These are phyloP conservation scores for Tinamus guttatus DNA, from an alignment of 2,113 vertebrate species.

Conservation along the genomic window DNA sequence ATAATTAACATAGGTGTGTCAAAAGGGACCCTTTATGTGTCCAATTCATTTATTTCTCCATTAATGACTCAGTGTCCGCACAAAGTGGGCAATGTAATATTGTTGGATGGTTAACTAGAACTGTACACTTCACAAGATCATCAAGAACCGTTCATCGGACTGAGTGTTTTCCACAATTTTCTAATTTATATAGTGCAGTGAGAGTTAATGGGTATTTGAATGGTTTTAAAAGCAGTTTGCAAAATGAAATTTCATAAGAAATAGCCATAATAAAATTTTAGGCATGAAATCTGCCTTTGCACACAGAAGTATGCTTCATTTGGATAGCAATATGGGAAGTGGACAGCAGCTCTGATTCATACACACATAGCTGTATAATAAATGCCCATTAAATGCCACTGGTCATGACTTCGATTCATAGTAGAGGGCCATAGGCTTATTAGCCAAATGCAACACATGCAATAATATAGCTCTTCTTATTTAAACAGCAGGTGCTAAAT, in stretches of 20 bases:
- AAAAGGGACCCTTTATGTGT: neutral
- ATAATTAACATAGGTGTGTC: neutral
- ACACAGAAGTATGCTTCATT: neutral
- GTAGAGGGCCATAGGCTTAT: neutral
- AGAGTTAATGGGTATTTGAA: neutral
- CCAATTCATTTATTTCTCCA: neutral
- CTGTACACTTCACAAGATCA: neutral
- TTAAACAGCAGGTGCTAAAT: neutral
- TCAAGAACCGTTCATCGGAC: neutral
- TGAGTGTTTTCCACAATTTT: neutral
- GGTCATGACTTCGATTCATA: neutral
- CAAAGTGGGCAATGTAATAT: neutral
- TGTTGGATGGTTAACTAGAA: neutral
- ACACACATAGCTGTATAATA: neutral
- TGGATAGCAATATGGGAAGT: neutral
- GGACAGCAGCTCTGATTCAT: neutral
- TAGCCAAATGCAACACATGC: neutral
- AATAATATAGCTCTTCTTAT: neutral
- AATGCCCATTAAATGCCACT: neutral
- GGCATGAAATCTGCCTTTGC: neutral
- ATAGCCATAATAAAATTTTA: neutral
- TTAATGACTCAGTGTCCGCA: neutral
- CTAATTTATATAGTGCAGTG: neutral
- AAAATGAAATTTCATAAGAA: constrained; percentile 17
- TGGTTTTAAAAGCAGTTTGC: constrained; percentile 5